Base-by-base conservation (phyloP, 2,888 invertebrate genomes). In the Macrosiphum euphorbiae region DNA sequence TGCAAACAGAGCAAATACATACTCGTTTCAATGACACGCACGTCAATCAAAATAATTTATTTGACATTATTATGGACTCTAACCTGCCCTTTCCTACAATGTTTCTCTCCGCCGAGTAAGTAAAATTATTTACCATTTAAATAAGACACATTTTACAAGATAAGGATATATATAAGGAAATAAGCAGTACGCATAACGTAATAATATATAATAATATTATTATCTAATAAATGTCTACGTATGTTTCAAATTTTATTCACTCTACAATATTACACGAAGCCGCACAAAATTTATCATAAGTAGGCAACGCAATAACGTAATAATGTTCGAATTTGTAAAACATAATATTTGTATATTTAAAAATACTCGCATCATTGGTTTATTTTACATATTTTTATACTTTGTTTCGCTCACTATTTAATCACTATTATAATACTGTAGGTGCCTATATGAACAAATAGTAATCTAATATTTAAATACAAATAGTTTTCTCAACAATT, bases 81-180 rank as follows among this genome's bases (percentile, higher is more conserved):
- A n/a, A n/a, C 28, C 88, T 35, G 44, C 47, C 41, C 90, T n/a
- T n/a, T n/a, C 0, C 7, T 47, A n/a, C 90, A 47, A 47, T 90
- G 90, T 90, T 90, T 67, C 24, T 90, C n/a, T n/a, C 10, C 67
- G 20, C 11, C 10, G 10, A 20, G 90, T 90, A n/a, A 90, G 67
- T 90, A 89, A 5, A 89, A 41, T 58, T 7, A 58, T 55, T 61
- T 28, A 78, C 20, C 78, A 20, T 78, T 78, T 35, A 78, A 35
- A 78, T 78, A 35, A 35, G 35, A 78, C 35, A 78, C 35, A 35
- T 35, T 8, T 78, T 35, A 78, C 35, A 35, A 35, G 20, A 78
- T 41, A 35, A 78, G 20, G 35, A 78, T 78, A 35, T 67, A 67
- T 67, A n/a, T n/a, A n/a, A n/a, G n/a, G n/a, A n/a, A 11, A 67